phyloP scores from a whole-genome alignment of 1,140 invertebrate genomes.

The Heliconius eleuchia region DNA sequence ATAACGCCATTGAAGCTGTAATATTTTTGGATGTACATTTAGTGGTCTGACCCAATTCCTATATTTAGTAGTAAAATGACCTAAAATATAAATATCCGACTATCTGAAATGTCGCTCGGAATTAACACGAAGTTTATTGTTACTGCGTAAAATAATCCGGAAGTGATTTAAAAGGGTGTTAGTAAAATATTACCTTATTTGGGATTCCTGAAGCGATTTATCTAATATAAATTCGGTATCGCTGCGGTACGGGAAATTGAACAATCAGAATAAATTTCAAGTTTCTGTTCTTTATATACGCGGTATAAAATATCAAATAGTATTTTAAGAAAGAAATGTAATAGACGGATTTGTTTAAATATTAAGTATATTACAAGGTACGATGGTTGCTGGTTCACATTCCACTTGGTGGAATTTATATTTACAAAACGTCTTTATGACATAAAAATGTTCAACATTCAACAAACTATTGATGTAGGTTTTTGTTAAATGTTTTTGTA shows the following conservation, averaged over 20 bases:
- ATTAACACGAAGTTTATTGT: conserved; percentile 10
- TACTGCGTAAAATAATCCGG: conserved; percentile 8
- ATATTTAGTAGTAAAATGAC: conserved; percentile 2
- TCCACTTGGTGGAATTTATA: too few relatives aligned
- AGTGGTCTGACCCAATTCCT: conserved; percentile 11
- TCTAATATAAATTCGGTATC: conserved; percentile 3
- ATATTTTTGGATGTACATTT: conserved; percentile 8
- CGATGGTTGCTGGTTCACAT: too few relatives aligned
- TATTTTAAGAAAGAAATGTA: too few relatives aligned
- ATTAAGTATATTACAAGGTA: too few relatives aligned
- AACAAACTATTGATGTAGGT: too few relatives aligned
- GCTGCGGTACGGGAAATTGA: neutral
- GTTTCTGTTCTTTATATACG: neutral
- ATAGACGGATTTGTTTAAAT: too few relatives aligned
- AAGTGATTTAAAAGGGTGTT: conserved; percentile 12
- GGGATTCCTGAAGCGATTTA: conserved; percentile 1
- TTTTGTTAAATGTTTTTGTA: too few relatives aligned
- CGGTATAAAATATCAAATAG: neutral
- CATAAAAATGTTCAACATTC: too few relatives aligned
- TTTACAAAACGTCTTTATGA: too few relatives aligned
- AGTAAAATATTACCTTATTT: conserved; percentile 8
- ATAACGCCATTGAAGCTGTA: neutral
- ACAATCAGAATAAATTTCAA: conserved; percentile 6
- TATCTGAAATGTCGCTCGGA: neutral
- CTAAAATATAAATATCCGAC: conserved; percentile 5